Base-by-base conservation (phyloP, 2,888 invertebrate genomes). In the Hirtodrosophila alboralis region DNA sequence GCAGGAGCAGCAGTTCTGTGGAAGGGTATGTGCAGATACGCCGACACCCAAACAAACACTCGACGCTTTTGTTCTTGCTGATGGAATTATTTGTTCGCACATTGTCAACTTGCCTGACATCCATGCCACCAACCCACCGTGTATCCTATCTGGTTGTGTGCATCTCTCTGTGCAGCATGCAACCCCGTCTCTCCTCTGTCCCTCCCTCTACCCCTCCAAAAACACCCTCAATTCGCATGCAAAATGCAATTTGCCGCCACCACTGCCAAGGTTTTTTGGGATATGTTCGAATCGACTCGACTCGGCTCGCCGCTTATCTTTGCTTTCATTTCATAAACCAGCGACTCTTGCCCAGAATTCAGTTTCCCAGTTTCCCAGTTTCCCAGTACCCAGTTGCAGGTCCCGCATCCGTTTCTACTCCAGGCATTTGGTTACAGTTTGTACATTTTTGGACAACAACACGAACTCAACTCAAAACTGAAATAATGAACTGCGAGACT, bases 81-180 rank as follows among this genome's bases (percentile, higher is more conserved):
- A 88, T 88, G 87, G 88, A 87, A 88, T 88, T 87, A 88, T 88
- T 88, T 88, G 88, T 88, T 87, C 88, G 75, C 88, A 88, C 88
- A 87, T 88, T 84, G 83, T 83, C 83, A 83, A 76, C 76, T 81
- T 84, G 78, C 75, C 75, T 61, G 61, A 67, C 70, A 61, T 18
- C 18, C 18, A 18, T n/a, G 18, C 18, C 18, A 3, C 23, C 23
- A 3, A 45, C 78, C 68, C 56, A 62, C 47, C 65, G 45, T 37
- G 43, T 34, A 31, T 49, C 33, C 30, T 66, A 73, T 75, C 74
- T 45, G 70, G 16, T 31, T 36, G 28, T 43, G 71, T 78, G 78
- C 76, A 78, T 69, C 66, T 72, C 68, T 68, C 49, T 48, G n/a
- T 53, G 61, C 66, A 45, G 56, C 26, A 49, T 48, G 31, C 31